A percentile compares a stretch with the other conserved stretches of the same genome.
Conservation (phyloP, 2,888 invertebrate genomes). For the Synanthedon vespiformis region DNA sequence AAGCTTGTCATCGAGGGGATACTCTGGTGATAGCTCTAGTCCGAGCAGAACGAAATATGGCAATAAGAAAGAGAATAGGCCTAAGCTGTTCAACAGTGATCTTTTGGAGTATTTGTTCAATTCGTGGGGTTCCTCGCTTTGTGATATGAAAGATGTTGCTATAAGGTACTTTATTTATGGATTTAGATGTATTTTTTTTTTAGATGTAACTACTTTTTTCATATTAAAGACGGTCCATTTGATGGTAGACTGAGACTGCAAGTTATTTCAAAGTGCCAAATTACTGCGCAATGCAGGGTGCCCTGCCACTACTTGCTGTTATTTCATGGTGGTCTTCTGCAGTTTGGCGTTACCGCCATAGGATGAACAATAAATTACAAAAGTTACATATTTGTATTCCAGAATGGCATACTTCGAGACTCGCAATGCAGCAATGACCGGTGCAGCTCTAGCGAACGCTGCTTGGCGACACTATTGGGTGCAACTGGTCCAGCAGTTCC, state of each 20-base stretch:
- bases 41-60: conserved; percentile 36
- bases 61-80: conserved; percentile 53
- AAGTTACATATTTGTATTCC: conserved; percentile 4
- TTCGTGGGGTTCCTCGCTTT: conserved; percentile 74
- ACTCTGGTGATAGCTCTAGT: conserved; percentile 38
- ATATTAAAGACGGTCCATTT: neutral
- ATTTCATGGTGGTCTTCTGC: no score
- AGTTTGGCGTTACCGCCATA: no score
- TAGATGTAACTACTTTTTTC: neutral
- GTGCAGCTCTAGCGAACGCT: conserved; percentile 58
- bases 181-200: no score
- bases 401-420: conserved; percentile 78
- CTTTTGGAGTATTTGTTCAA: conserved; percentile 73
- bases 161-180: conserved; percentile 54
- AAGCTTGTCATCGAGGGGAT: conserved; percentile 69
- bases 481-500: conserved; percentile 83
- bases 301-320: no score
- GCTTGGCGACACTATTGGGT: conserved; percentile 75
- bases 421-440: conserved; percentile 65
- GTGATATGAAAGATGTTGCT: conserved; percentile 75
- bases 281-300: no score
- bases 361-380: no score
- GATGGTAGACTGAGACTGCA: no score
- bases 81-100: conserved; percentile 69
- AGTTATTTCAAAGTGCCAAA: no score